Conservation (phyloP, 2,888 invertebrate genomes). For the Luffia ferchaultella region DNA sequence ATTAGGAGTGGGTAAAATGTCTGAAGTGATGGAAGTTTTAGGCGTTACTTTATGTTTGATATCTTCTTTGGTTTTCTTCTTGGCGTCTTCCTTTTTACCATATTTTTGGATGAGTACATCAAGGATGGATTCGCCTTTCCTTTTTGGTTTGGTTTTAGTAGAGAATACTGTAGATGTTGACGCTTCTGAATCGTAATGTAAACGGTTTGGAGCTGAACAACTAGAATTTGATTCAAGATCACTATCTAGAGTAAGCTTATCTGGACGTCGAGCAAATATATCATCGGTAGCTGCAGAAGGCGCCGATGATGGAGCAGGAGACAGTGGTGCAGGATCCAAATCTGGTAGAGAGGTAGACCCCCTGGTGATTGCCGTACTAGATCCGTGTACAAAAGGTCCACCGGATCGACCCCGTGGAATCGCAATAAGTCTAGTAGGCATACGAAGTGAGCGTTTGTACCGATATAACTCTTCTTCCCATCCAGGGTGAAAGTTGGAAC, state of each 20-base stretch:
- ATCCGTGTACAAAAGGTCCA: slow-evolving; percentile 45
- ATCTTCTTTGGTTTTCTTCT: slow-evolving; percentile 62
- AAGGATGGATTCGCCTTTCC: slow-evolving; percentile 66
- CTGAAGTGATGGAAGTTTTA: slow-evolving; percentile 61
- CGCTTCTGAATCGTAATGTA: slow-evolving; percentile 73
- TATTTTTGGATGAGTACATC: slow-evolving; percentile 74
- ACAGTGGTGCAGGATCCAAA: slow-evolving; percentile 76
- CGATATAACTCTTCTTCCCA: slow-evolving; percentile 87
- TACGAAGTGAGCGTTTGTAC: slow-evolving; percentile 82
- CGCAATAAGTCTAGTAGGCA: slow-evolving; percentile 82
- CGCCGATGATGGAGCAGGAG: slow-evolving; percentile 72
- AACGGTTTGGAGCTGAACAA: slow-evolving; percentile 62
- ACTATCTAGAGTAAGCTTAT: slow-evolving; percentile 64
- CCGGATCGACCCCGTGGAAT: slow-evolving; percentile 74
- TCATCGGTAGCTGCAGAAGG: slow-evolving; percentile 69
- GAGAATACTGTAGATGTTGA: slow-evolving; percentile 72
- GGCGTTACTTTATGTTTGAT: slow-evolving; percentile 62
- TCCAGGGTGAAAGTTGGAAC: slow-evolving; percentile 77
- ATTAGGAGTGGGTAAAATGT: slow-evolving; percentile 72
- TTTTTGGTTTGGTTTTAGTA: slow-evolving; percentile 55
- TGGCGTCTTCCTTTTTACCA: slow-evolving; percentile 64
- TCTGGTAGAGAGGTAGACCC: slow-evolving; percentile 81
- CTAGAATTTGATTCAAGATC: slow-evolving; percentile 75
- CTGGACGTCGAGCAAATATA: slow-evolving; percentile 45
- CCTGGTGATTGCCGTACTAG: slow-evolving; percentile 50